Conservation (phyloP, 2,113 vertebrate species). For the Pogonocichla stellata region DNA sequence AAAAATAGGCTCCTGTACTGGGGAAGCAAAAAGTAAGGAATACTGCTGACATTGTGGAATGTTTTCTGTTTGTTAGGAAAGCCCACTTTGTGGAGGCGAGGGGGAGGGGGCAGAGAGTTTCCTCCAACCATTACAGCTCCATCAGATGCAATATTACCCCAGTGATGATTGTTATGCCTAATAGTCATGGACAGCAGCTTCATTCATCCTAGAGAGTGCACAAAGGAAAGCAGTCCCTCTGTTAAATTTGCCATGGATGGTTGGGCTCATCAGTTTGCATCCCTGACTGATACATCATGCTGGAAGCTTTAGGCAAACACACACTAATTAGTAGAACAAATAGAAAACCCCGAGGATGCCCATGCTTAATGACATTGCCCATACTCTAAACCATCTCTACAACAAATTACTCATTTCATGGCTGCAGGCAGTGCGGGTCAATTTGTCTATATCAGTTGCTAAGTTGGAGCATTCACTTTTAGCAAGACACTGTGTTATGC, state of each 20-base stretch:
- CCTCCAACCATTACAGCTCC: background rate
- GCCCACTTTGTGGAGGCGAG: background rate
- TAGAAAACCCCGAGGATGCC: slow-evolving; percentile 63
- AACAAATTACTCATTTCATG: slow-evolving; percentile 64
- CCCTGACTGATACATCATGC: slow-evolving; percentile 58
- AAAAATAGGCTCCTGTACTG: background rate
- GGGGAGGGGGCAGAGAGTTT: background rate
- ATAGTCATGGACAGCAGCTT: slow-evolving; percentile 10
- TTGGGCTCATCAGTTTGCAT: slow-evolving; percentile 63
- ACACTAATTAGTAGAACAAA: slow-evolving; percentile 73
- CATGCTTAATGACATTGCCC: slow-evolving; percentile 57
- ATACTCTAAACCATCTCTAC: slow-evolving; percentile 7
- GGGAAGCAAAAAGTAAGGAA: background rate
- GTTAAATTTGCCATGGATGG: slow-evolving; percentile 63
- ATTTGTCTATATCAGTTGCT: slow-evolving; percentile 52
- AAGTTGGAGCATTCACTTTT: slow-evolving; percentile 29
- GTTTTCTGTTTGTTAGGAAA: background rate
- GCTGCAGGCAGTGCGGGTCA: slow-evolving; percentile 58
- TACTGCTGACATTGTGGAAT: background rate
- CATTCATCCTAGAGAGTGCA: background rate
- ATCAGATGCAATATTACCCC: background rate
- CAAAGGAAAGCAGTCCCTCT: background rate
- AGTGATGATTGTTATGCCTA: slow-evolving; percentile 1
- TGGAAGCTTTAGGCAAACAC: slow-evolving; percentile 66
- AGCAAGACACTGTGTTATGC: background rate